phyloP scores from a whole-genome alignment of 2,888 invertebrate genomes.

The Fissipunctia ypsillon region DNA sequence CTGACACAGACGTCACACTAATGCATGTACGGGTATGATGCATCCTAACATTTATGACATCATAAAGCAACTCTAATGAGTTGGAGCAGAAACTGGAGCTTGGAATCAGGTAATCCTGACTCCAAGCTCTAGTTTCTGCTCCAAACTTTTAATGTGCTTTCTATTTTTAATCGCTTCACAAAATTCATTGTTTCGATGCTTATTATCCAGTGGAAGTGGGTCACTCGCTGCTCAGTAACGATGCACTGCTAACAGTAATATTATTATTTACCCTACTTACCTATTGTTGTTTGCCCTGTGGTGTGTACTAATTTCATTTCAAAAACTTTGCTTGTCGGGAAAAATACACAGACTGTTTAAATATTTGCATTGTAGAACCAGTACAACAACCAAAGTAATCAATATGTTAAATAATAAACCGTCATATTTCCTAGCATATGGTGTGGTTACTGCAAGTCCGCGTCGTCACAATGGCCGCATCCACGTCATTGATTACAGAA shows the following conservation, averaged over 20 bases:
- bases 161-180: constrained; percentile 57
- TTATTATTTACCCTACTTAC: constrained; percentile 55
- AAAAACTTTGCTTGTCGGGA: constrained; percentile 35
- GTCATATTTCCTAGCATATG: constrained; percentile 25
- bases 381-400: constrained; percentile 28
- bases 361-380: constrained; percentile 31
- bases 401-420: constrained; percentile 22
- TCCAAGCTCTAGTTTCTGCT: constrained; percentile 35
- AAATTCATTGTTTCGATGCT: constrained; percentile 61
- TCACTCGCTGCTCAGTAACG: constrained; percentile 52
- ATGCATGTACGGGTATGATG: not conserved
- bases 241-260: constrained; percentile 55
- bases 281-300: constrained; percentile 41
- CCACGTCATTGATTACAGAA: constrained; percentile 48
- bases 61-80: constrained; percentile 51
- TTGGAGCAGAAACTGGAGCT: too few species aligned
- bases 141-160: constrained; percentile 57
- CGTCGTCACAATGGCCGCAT: constrained; percentile 44
- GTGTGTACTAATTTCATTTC: constrained; percentile 53
- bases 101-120: too few species aligned
- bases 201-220: constrained; percentile 59
- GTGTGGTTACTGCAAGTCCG: constrained; percentile 20
- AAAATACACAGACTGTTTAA: constrained; percentile 37
- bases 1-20: not conserved
- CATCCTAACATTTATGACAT: constrained; percentile 40